Percentiles rank a stretch among this genome's conserved stretches.
phyloP scores from a whole-genome alignment of 2,797 vertebrate species.

The Caiman crocodilus region DNA sequence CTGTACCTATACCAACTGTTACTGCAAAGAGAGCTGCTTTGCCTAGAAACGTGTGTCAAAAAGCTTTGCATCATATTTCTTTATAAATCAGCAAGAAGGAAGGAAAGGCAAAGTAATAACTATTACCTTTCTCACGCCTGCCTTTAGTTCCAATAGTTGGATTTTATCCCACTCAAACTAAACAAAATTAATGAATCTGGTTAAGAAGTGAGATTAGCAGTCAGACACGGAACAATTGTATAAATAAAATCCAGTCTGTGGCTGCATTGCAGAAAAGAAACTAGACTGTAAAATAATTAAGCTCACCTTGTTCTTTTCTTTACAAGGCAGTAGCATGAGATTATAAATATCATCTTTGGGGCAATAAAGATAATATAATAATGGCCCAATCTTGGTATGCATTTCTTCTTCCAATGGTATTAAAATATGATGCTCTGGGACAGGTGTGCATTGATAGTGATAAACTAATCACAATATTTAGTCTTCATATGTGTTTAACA shows the following conservation, averaged over 20 bases:
- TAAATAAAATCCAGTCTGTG: neutral
- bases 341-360: neutral
- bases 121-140: neutral
- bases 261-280: constrained; percentile 8
- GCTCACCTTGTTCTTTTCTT: neutral
- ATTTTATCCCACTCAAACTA: neutral
- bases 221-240: neutral
- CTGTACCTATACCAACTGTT: neutral
- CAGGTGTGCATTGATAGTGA: neutral
- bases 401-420: neutral
- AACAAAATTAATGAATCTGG: neutral
- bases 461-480: neutral
- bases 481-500: neutral
- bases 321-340: neutral
- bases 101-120: neutral
- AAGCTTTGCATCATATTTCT: neutral
- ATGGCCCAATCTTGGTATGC: neutral
- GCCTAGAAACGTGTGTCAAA: neutral
- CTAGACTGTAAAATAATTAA: neutral
- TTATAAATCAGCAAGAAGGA: neutral
- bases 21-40: neutral
- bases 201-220: neutral
- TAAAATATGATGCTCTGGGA: neutral
- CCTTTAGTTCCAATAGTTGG: neutral
- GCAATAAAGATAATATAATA: neutral